A percentile compares a stretch with the other conserved stretches of the same genome.
Evolutionary conservation across 2,113 vertebrate species (phyloP).

Genomic region (Amblyornis subalaris): DNA sequence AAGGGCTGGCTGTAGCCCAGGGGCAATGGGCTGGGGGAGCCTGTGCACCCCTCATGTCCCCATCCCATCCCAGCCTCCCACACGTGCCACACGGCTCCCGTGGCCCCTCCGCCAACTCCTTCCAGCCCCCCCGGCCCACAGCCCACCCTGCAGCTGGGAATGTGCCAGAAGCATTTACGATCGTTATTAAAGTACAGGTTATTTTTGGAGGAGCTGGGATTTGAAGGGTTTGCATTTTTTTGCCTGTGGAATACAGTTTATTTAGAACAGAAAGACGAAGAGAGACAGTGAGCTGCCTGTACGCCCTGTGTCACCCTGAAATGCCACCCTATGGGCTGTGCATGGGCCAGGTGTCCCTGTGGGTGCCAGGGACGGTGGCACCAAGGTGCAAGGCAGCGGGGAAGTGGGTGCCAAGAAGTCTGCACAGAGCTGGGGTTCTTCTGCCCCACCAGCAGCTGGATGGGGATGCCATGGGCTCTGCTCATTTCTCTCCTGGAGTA

Average conservation of each 20-base stretch:
- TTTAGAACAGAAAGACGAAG: background rate
- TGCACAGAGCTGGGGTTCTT: background rate
- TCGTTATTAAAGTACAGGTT: background rate
- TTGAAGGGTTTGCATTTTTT: constrained; percentile 39
- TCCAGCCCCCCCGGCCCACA: background rate
- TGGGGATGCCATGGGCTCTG: background rate
- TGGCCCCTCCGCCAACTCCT: background rate
- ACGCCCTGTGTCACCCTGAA: rapidly evolving
- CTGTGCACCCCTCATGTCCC: background rate
- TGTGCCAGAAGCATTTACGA: constrained; percentile 35
- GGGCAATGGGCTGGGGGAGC: background rate
- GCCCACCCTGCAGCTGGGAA: constrained; percentile 60
- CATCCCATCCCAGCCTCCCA: background rate
- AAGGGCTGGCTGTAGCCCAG: background rate
- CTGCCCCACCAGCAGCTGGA: background rate
- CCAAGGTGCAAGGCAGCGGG: background rate
- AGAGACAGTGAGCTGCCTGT: background rate
- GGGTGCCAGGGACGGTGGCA: background rate
- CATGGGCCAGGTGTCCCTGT: background rate
- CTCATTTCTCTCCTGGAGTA: background rate
- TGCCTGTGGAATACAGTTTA: constrained; percentile 30
- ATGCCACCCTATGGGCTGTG: background rate
- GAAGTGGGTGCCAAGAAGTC: background rate
- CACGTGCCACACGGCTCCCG: background rate
- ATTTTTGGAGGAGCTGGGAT: constrained; percentile 40